Conservation (phyloP, 2,113 vertebrate genomes). For the Orientallactaga bullata region DNA sequence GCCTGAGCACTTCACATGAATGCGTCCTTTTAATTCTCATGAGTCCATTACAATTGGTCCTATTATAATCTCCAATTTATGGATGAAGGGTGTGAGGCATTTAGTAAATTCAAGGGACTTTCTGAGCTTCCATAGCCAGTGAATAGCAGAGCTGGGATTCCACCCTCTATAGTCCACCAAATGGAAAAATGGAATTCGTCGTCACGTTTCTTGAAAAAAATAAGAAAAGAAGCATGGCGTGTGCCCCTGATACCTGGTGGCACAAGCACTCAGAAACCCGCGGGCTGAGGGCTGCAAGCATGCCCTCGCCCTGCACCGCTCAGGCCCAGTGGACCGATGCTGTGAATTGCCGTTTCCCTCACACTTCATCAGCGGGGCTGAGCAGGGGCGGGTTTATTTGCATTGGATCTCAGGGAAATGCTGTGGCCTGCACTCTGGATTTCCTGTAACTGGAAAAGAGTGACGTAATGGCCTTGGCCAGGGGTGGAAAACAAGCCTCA, state of each 20-base stretch:
- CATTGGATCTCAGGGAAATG: constrained; percentile 56
- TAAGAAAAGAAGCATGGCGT: neutral
- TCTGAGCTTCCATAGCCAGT: neutral
- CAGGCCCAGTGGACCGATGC: neutral
- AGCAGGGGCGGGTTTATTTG: constrained; percentile 49
- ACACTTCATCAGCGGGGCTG: neutral
- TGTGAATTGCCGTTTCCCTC: constrained; percentile 54
- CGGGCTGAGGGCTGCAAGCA: neutral
- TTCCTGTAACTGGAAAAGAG: constrained; percentile 70
- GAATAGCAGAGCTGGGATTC: neutral
- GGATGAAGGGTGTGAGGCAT: neutral
- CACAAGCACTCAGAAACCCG: too few species aligned
- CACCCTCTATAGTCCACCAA: neutral
- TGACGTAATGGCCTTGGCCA: constrained; percentile 51
- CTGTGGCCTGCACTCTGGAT: constrained; percentile 48
- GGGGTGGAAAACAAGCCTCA: constrained; percentile 56
- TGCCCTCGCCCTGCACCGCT: neutral
- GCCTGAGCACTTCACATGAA: neutral
- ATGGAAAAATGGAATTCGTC: neutral
- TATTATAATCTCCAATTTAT: neutral
- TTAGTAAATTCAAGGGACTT: neutral
- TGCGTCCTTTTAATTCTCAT: neutral
- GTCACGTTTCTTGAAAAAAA: neutral
- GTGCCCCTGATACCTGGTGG: neutral
- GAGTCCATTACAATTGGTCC: neutral